A percentile compares a stretch with the other conserved stretches of the same genome.
phyloP scores from a whole-genome alignment of 2,888 invertebrate species.

The Nowickia ferox region DNA sequence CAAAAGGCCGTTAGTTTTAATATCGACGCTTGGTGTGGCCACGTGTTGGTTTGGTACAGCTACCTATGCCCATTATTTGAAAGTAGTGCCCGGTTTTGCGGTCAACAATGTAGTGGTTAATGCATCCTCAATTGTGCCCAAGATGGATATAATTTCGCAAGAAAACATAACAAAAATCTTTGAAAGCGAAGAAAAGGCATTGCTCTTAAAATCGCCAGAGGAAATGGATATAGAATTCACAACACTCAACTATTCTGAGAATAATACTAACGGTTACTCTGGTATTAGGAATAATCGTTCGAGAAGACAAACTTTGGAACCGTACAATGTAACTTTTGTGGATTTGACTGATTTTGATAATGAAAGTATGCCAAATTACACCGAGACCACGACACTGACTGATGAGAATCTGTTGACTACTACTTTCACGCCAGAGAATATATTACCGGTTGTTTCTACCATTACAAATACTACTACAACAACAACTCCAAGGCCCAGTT shows the following conservation, averaged over 20 bases:
- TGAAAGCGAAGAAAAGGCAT: slow-evolving; percentile 76
- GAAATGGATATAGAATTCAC: slow-evolving; percentile 24
- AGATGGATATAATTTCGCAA: slow-evolving; percentile 79
- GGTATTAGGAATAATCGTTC: slow-evolving; percentile 73
- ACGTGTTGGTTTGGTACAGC: slow-evolving; percentile 85
- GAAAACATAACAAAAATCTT: slow-evolving; percentile 81
- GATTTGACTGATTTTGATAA: slow-evolving; percentile 67
- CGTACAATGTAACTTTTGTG: slow-evolving; percentile 73
- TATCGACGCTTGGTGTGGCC: slow-evolving; percentile 88
- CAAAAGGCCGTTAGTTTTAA: slow-evolving; percentile 87
- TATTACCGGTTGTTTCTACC: neutral
- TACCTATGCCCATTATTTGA: slow-evolving; percentile 82
- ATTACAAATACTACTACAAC: neutral
- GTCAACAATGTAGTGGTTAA: slow-evolving; percentile 82
- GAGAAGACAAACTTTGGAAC: slow-evolving; percentile 72
- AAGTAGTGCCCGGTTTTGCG: slow-evolving; percentile 82
- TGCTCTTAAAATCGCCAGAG: slow-evolving; percentile 59
- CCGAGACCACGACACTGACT: slow-evolving; percentile 67
- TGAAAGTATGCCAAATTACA: slow-evolving; percentile 58
- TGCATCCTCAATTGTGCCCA: slow-evolving; percentile 80
- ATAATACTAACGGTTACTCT: slow-evolving; percentile 62
- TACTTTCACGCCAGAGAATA: slow-evolving; percentile 10
- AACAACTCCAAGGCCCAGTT: slow-evolving; percentile 33
- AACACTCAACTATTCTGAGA: slow-evolving; percentile 44
- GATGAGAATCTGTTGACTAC: slow-evolving; percentile 50